Evolutionary conservation across 1,140 invertebrate genomes (phyloP).

Genomic region (Propsilocerus akamusi): DNA sequence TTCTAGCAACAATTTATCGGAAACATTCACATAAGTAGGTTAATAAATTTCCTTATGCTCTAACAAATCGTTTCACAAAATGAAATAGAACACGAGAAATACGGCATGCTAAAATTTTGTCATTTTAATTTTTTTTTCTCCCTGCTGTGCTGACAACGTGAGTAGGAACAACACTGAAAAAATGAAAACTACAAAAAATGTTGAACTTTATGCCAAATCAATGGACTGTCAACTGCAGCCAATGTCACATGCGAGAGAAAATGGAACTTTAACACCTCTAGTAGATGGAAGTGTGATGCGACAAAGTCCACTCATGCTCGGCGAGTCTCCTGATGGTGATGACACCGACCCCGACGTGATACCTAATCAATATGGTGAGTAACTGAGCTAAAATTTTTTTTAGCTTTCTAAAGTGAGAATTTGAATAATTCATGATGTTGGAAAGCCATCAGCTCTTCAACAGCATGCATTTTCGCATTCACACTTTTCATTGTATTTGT

Average conservation of each 20-base stretch:
- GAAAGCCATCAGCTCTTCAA: too few relatives aligned
- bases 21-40: conserved; percentile 28
- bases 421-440: too few relatives aligned
- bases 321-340: conserved; percentile 31
- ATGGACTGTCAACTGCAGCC: conserved; percentile 23
- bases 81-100: background rate
- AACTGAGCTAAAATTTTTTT: background rate
- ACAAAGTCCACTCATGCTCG: conserved; percentile 16
- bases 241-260: conserved; percentile 16
- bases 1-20: conserved; percentile 45
- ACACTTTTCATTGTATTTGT: too few relatives aligned
- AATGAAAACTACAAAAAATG: conserved; percentile 23
- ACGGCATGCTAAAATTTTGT: background rate
- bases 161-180: conserved; percentile 20
- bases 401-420: too few relatives aligned
- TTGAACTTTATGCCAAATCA: conserved; percentile 18
- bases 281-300: conserved; percentile 8
- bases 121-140: background rate
- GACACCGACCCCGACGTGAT: conserved; percentile 68
- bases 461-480: too few relatives aligned
- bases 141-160: too few relatives aligned
- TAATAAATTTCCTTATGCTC: conserved; percentile 4
- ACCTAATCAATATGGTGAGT: conserved; percentile 64
- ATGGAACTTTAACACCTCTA: conserved; percentile 6
- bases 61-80: conserved; percentile 8